Percentiles rank a stretch among this genome's conserved stretches.
These are phyloP conservation scores for Acanthornis magna DNA, from an alignment of 2,797 vertebrate genomes.

Conservation along the genomic window DNA sequence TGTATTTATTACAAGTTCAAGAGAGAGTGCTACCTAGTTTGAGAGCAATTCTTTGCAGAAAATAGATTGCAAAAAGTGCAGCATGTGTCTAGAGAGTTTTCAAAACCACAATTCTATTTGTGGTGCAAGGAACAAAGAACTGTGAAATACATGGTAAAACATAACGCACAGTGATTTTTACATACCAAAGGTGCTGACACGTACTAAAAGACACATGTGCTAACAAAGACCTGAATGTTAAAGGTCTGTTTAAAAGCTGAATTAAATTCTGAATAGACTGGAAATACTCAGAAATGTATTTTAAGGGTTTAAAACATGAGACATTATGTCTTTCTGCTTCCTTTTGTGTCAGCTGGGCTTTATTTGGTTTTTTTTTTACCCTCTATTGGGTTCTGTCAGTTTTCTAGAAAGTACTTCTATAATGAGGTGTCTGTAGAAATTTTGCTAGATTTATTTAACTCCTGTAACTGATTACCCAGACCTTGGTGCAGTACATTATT, in stretches of 20 bases:
- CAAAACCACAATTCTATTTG: constrained; percentile 17
- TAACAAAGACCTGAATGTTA: not conserved
- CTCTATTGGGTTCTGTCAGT: not conserved
- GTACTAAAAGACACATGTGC: not conserved
- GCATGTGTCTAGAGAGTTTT: not conserved
- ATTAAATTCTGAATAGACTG: not conserved
- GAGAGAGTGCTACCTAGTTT: not conserved
- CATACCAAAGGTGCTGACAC: not conserved
- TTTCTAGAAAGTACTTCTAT: not conserved
- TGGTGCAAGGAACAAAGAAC: not conserved
- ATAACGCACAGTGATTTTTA: not conserved
- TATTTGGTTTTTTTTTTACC: not conserved
- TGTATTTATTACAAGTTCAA: not conserved
- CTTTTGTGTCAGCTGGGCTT: not conserved
- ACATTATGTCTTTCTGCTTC: not conserved
- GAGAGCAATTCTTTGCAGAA: not conserved
- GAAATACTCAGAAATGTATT: not conserved
- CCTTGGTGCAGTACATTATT: not conserved
- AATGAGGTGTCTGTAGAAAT: not conserved
- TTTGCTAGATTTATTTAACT: not conserved
- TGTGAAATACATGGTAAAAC: not conserved
- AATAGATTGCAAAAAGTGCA: not conserved
- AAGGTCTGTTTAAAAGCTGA: not conserved
- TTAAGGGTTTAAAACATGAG: not conserved
- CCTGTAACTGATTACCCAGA: not conserved